phyloP scores from a whole-genome alignment of 2,797 vertebrate genomes.

The Falco rusticolus region DNA sequence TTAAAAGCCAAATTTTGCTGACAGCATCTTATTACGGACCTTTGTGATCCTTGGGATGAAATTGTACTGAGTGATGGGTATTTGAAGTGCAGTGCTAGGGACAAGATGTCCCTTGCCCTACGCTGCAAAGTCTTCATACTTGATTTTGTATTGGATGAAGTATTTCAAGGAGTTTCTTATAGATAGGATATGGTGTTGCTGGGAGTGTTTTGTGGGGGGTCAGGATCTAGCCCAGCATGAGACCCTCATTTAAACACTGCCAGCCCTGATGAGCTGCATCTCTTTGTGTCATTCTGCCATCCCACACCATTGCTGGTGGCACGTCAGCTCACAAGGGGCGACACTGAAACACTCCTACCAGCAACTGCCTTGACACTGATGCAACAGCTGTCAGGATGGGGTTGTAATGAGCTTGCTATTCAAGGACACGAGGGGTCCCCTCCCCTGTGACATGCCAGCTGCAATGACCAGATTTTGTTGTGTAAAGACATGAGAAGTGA shows the following conservation, averaged over 20 bases:
- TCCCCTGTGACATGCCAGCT: neutral
- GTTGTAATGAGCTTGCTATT: neutral
- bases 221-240: neutral
- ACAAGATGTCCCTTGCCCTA: neutral
- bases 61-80: neutral
- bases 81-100: neutral
- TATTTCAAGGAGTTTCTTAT: neutral
- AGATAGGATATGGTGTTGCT: neutral
- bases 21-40: neutral
- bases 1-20: neutral
- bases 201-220: accelerated
- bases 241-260: neutral
- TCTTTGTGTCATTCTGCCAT: neutral
- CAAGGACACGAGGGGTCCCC: no score
- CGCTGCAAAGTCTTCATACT: neutral
- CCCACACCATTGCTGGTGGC: neutral
- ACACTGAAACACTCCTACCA: neutral
- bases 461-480: neutral
- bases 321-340: neutral
- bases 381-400: neutral
- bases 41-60: neutral
- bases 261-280: neutral
- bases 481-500: neutral
- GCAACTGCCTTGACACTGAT: neutral
- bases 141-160: neutral